Conservation (phyloP, 2,113 vertebrate species). For the Bungarus multicinctus region DNA sequence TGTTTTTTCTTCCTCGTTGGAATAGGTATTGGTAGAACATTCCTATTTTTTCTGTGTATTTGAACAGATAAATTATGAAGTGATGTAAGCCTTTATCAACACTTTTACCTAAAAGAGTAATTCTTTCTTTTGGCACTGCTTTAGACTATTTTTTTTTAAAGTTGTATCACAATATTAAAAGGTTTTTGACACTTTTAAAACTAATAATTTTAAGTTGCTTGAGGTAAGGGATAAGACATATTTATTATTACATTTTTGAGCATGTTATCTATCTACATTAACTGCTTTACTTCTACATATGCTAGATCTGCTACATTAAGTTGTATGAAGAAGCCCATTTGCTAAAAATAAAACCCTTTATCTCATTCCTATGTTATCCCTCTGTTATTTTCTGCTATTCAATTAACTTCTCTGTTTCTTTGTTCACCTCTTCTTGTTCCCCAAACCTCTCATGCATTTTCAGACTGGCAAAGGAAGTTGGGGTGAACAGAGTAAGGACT, state of each 20-base stretch:
- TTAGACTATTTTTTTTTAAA: background rate
- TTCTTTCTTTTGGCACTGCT: background rate
- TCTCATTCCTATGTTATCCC: background rate
- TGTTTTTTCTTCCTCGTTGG: background rate
- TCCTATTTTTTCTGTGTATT: background rate
- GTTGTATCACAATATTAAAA: background rate
- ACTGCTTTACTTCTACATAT: background rate
- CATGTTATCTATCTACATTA: background rate
- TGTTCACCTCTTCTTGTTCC: background rate
- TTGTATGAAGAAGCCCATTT: background rate
- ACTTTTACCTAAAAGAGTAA: background rate
- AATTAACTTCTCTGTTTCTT: accelerated
- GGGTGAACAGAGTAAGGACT: background rate
- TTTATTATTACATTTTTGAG: background rate
- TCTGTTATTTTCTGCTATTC: background rate
- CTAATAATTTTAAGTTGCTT: background rate
- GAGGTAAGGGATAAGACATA: background rate
- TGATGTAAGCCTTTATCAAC: background rate
- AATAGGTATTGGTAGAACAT: background rate
- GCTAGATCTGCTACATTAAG: background rate
- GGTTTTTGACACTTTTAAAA: background rate
- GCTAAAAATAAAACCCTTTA: background rate
- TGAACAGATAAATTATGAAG: background rate
- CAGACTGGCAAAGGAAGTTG: background rate
- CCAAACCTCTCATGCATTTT: background rate